Evolutionary conservation across 2,888 invertebrate species (phyloP).

Genomic region (Taenaris catops): DNA sequence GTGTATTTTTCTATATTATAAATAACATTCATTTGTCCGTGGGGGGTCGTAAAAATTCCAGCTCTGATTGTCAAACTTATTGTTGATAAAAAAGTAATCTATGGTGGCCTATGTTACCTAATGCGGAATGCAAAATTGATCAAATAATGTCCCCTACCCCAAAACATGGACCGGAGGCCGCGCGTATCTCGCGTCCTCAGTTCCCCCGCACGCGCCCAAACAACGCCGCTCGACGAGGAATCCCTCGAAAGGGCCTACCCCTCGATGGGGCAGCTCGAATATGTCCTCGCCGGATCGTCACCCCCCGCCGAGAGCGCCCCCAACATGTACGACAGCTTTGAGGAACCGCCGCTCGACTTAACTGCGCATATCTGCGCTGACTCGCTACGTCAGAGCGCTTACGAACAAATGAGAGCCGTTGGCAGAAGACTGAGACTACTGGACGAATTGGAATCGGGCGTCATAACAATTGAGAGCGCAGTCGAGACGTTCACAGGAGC

Average conservation of each 20-base stretch:
- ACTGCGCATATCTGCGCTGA: slow-evolving; percentile 87
- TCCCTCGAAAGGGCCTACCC: slow-evolving; percentile 84
- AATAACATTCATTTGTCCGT: no score
- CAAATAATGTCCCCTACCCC: no score
- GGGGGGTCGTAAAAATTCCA: no score
- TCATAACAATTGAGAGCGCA: slow-evolving; percentile 79
- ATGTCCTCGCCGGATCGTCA: slow-evolving; percentile 89
- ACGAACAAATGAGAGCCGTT: slow-evolving; percentile 86
- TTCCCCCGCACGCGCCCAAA: slow-evolving; percentile 37
- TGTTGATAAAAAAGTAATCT: no score
- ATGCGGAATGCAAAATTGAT: no score
- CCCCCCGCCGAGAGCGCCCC: slow-evolving; percentile 90
- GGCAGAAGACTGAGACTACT: slow-evolving; percentile 84
- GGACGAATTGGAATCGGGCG: slow-evolving; percentile 86
- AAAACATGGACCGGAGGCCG: slow-evolving; percentile 48
- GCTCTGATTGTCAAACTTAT: no score
- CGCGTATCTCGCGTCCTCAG: slow-evolving; percentile 45
- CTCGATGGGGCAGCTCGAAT: slow-evolving; percentile 84
- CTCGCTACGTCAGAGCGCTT: slow-evolving; percentile 85
- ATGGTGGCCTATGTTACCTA: no score
- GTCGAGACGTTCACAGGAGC: slow-evolving; percentile 74
- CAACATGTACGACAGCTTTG: slow-evolving; percentile 90
- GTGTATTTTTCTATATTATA: no score
- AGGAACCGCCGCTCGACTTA: slow-evolving; percentile 84
- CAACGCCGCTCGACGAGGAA: slow-evolving; percentile 51